Evolutionary conservation across 1,140 invertebrate species (phyloP), one percentile per base, ranked within the genome.

Genomic region (Drosophila parvula): DNA sequence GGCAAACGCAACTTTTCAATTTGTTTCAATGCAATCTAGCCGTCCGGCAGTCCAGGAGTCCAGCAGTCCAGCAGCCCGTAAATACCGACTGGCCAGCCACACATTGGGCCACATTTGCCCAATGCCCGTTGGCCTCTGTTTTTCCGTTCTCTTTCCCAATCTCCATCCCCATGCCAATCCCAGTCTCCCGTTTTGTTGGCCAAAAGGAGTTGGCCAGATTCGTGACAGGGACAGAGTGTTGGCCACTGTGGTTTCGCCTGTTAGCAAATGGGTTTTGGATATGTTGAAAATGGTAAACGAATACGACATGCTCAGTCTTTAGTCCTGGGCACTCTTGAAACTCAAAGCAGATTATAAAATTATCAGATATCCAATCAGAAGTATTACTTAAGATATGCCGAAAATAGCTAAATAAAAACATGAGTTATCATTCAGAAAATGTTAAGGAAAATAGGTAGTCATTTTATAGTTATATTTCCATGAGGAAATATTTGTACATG

Each of bases 1-100:
- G 64, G 27, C 44, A 78, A 77, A 78, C 58, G 75, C 74, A 78
- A 77, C 74, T 77, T 78, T 78, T 77, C 60, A 61, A 62, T 74
- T 82, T 62, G 59, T 81, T 73, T 81, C 57, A 81, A 62, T 63
- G 64, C 47, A 41, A 53, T 50, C 40, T 55, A 12, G 43, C 16
- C n/a, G 45, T 60, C 55, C 32, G 38, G 22, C 30, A 68, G 9
- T 47, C 38, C 53, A 38, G 32, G n/a, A 68, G 11, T 38, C 38
- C 18, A n/a, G 16, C 34, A 74, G 4, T 27, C 59, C 63, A 56
- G 50, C 48, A 32, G 28, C 28, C 50, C 30, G 50, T 34, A 70
- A 70, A 70, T 69, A 36, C 53, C 30, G 27, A 45, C 55, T 48
- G 53, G 44, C 41, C 53, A 44, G 43, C 56, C 70, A 63, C 45